Evolutionary conservation across 2,797 vertebrate genomes (phyloP).

Genomic region (Toxotes lorentzi): DNA sequence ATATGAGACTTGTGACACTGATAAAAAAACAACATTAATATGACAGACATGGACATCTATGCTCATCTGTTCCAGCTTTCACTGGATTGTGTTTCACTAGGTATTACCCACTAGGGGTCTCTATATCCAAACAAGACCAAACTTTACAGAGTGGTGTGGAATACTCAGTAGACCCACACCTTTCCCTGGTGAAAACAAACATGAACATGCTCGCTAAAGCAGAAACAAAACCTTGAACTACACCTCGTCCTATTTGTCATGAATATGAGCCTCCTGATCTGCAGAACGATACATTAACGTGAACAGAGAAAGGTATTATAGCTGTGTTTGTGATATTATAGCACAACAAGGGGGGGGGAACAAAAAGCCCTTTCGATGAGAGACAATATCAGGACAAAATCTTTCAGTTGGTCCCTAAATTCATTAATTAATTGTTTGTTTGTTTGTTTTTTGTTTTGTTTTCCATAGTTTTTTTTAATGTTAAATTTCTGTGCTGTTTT

Average conservation of each 20-base stretch:
- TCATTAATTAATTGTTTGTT: neutral
- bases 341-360: too few species aligned
- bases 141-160: slow-evolving; percentile 54
- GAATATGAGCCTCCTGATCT: slow-evolving; percentile 56
- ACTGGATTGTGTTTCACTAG: slow-evolving; percentile 63
- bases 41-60: slow-evolving; percentile 43
- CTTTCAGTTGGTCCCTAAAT: neutral
- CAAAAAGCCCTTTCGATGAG: too few species aligned
- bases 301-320: neutral
- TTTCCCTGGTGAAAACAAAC: slow-evolving; percentile 73
- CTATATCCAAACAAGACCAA: slow-evolving; percentile 74
- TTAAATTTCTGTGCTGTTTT: neutral
- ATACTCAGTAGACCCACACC: slow-evolving; percentile 65
- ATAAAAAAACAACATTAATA: slow-evolving; percentile 12
- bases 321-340: neutral
- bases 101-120: slow-evolving; percentile 86
- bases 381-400: neutral
- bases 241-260: slow-evolving; percentile 64
- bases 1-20: slow-evolving; percentile 9
- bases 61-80: slow-evolving; percentile 40
- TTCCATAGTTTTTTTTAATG: too few species aligned
- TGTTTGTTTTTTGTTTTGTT: neutral
- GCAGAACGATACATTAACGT: slow-evolving; percentile 46
- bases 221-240: slow-evolving; percentile 70
- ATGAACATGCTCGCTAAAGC: slow-evolving; percentile 65